Evolutionary conservation across 1,140 invertebrate species (phyloP).

Genomic region (Hesperophylax magnus): DNA sequence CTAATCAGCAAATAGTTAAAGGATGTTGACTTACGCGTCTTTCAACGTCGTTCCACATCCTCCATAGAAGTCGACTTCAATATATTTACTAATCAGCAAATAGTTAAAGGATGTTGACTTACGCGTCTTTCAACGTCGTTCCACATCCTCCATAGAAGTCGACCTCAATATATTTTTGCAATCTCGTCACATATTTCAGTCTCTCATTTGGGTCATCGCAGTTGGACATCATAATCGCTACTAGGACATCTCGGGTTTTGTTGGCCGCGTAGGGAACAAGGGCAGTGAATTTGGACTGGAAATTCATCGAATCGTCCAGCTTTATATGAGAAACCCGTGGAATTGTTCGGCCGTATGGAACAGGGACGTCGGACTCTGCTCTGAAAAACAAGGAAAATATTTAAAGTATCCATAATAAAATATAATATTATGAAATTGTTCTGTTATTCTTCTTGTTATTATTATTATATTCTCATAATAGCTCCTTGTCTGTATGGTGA

Average conservation of each 20-base stretch:
- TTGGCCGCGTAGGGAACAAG: constrained; percentile 34
- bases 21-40: background rate
- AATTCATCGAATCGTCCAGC: background rate
- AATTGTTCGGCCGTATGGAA: constrained; percentile 74
- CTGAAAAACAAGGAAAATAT: constrained; percentile 55
- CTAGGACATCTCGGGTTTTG: constrained; percentile 64
- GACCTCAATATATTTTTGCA: constrained; percentile 71
- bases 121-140: constrained; percentile 16
- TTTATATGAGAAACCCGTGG: constrained; percentile 18
- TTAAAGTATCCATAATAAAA: background rate
- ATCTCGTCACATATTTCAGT: constrained; percentile 72
- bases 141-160: constrained; percentile 74
- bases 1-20: no score
- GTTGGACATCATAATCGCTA: constrained; percentile 75
- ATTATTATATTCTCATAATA: no score
- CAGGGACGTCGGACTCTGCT: constrained; percentile 75
- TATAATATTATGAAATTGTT: background rate
- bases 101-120: background rate
- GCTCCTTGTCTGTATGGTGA: no score
- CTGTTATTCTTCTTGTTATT: no score
- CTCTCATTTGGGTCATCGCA: constrained; percentile 70
- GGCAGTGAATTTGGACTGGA: background rate
- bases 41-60: constrained; percentile 63
- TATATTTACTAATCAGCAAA: constrained; percentile 60
- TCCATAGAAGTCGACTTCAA: constrained; percentile 75